Evolutionary conservation across 1,140 invertebrate genomes (phyloP).

Genomic region (Euwallacea similis): DNA sequence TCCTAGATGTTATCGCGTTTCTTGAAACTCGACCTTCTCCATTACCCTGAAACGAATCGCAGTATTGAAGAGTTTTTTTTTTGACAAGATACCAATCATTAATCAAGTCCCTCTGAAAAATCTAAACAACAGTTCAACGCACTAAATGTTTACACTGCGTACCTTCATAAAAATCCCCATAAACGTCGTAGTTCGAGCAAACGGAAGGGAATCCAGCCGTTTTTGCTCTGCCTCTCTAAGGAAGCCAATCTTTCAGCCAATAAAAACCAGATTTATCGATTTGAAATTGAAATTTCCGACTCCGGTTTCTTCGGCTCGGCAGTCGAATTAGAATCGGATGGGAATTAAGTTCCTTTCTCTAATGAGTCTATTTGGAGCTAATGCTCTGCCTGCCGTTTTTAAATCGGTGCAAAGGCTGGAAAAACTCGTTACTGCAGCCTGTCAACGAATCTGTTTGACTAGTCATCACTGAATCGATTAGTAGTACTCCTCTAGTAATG

Average conservation of each 20-base stretch:
- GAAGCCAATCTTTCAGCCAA: constrained; percentile 25
- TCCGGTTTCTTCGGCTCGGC: constrained; percentile 10
- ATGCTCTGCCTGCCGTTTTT: not conserved
- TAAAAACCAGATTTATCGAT: constrained; percentile 33
- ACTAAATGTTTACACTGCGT: not conserved
- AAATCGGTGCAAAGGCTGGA: not conserved
- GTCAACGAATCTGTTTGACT: not conserved
- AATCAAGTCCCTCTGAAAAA: too few species aligned
- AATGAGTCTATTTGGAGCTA: constrained; percentile 27
- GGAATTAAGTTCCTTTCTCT: constrained; percentile 25
- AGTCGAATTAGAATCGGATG: constrained; percentile 14
- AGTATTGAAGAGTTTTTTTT: too few species aligned
- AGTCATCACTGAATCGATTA: too few species aligned
- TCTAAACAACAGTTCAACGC: not conserved
- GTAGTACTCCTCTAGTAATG: too few species aligned
- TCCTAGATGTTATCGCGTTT: constrained; percentile 9
- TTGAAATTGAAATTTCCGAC: constrained; percentile 32
- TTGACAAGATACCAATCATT: too few species aligned
- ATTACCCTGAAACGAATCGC: not conserved
- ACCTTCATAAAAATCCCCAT: not conserved
- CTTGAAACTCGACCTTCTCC: constrained; percentile 1
- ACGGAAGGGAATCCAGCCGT: constrained; percentile 1
- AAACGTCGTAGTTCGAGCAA: not conserved
- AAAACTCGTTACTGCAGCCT: not conserved
- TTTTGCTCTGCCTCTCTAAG: constrained; percentile 13